Evolutionary conservation across 2,888 invertebrate species (phyloP), one percentile per base, ranked within the genome.

Genomic region (Aleiodes testaceus): DNA sequence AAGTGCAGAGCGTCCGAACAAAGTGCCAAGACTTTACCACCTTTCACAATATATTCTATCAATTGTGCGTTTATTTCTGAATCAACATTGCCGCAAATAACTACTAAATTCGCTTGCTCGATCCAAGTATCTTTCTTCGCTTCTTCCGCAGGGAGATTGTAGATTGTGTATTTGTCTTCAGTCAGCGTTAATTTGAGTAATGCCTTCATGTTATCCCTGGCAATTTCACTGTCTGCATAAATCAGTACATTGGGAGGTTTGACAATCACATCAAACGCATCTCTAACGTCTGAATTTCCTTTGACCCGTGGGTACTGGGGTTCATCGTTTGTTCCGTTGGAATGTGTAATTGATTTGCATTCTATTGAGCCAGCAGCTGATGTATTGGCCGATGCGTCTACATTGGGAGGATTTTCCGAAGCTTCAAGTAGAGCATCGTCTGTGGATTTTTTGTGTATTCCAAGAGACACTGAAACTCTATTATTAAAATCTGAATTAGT

Each of bases 231-330:
- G 85, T 95, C 95, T 2, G 95, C 93, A 86, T 93, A 95, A 77
- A 95, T 93, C 73, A 95, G 89, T 80, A 95, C 91, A 88, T 95
- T 95, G 2, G 94, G 93, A 59, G 95, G 94, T 85, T 94, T 95
- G 2, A 90, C 89, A 80, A 89, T 87, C 83, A 86, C 86, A 84
- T 88, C 89, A 55, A 73, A 76, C 2, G 16, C 6, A 14, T 47
- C 47, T 47, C 16, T 14, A 16, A 16, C 7, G 16, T 47, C 47
- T 47, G 14, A 16, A 42, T 36, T 53, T 64, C 42, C 63, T 53
- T 53, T 20, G 53, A 18, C 14, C 44, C 55, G 9, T 55, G 55
- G 6, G 36, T 36, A 55, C 45, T 67, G 6, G 45, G 44, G 22
- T 5, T 18, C 2, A 18, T 42, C 3, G 47, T 45, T 45, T 53